Conservation (phyloP, 1,140 invertebrate genomes). For the Dinoponera quadriceps region DNA sequence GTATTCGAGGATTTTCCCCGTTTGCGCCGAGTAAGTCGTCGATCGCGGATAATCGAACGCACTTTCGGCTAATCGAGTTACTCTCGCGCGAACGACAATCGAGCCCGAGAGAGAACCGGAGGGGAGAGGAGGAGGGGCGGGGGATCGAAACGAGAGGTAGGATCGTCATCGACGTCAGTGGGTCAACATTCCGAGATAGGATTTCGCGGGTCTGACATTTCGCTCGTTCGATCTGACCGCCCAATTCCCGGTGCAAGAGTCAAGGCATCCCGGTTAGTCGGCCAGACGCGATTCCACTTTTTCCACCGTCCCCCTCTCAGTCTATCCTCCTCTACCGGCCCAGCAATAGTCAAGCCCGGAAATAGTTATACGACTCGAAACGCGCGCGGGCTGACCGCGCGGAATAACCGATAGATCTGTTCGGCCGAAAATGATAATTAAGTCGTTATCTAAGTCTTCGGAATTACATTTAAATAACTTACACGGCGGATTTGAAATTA, state of each 20-base stretch:
- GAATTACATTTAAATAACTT: slow-evolving; percentile 53
- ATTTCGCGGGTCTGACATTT: slow-evolving; percentile 77
- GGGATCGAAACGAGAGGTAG: slow-evolving; percentile 26
- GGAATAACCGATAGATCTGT: slow-evolving; percentile 40
- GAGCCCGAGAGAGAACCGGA: slow-evolving; percentile 18
- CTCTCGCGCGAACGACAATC: neutral
- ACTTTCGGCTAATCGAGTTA: no score
- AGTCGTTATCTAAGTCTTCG: slow-evolving; percentile 27
- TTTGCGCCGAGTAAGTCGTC: no score
- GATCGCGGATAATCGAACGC: no score
- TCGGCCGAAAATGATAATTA: slow-evolving; percentile 48
- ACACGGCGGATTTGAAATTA: slow-evolving; percentile 33
- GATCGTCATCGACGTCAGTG: slow-evolving; percentile 36
- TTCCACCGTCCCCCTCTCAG: neutral
- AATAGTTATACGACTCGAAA: slow-evolving; percentile 11
- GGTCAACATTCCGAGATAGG: slow-evolving; percentile 75
- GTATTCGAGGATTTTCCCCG: no score
- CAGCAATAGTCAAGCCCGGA: neutral
- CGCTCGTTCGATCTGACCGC: slow-evolving; percentile 49
- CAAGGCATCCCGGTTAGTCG: slow-evolving; percentile 59
- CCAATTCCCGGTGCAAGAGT: slow-evolving; percentile 60
- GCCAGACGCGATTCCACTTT: slow-evolving; percentile 29
- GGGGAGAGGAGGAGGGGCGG: slow-evolving; percentile 18
- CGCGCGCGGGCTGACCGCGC: neutral
- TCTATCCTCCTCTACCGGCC: no score